Conservation (phyloP, 2,113 vertebrate species). For the Lichenostomus cassidix region DNA sequence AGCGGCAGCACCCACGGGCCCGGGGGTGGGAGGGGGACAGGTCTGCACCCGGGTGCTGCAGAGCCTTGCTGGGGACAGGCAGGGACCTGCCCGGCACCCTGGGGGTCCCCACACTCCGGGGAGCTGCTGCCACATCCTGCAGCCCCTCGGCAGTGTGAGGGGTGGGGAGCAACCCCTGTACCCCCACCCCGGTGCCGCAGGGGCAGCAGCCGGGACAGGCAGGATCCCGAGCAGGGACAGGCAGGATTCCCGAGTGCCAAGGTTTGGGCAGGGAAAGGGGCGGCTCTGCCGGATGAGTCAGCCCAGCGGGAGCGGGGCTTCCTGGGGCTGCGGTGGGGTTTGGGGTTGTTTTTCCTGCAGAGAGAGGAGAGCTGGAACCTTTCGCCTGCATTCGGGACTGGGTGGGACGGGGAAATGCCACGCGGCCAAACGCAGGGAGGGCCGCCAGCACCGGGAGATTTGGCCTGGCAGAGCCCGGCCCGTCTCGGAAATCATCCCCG, state of each 20-base stretch:
- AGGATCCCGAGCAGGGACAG: background rate
- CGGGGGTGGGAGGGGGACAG: background rate
- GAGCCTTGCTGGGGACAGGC: background rate
- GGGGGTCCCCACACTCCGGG: background rate
- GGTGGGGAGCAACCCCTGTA: background rate
- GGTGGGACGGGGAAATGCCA: conserved; percentile 23
- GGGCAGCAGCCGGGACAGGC: background rate
- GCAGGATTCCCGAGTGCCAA: background rate
- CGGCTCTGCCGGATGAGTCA: background rate
- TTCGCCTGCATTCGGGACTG: conserved; percentile 1
- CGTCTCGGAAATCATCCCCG: conserved; percentile 10
- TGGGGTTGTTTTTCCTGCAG: background rate
- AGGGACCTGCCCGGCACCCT: background rate
- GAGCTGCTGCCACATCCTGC: background rate
- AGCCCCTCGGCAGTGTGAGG: background rate
- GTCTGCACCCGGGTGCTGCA: background rate
- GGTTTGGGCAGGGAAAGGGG: background rate
- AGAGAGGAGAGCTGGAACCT: background rate
- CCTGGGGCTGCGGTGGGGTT: background rate
- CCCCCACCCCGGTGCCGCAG: background rate
- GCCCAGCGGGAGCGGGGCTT: background rate
- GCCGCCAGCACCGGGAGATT: background rate
- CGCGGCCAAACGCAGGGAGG: background rate
- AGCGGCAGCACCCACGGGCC: background rate
- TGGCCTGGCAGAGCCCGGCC: background rate